These are phyloP conservation scores for Callospermophilus lateralis DNA, from an alignment of 2,113 vertebrate genomes.

Conservation along the genomic window DNA sequence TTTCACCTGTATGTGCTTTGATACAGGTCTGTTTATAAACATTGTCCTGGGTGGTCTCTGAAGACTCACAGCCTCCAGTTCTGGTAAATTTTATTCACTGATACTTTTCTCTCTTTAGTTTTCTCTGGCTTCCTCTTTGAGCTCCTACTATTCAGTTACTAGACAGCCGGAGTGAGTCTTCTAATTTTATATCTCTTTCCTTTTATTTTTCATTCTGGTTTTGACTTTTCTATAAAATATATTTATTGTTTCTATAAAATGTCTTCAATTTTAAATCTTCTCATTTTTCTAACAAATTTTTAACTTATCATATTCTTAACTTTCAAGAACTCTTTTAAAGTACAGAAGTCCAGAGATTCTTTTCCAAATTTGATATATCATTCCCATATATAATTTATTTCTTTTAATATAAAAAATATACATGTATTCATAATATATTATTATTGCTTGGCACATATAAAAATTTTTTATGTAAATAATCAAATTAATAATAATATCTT, in stretches of 20 bases:
- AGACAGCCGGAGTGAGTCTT: not conserved
- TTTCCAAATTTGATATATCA: not conserved
- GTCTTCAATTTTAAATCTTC: not conserved
- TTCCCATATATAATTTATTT: not conserved
- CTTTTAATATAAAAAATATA: not conserved
- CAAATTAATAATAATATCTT: not conserved
- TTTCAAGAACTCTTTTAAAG: not conserved
- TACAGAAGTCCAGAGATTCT: not conserved
- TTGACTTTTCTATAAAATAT: not conserved
- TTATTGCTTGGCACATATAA: not conserved
- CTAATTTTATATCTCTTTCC: not conserved
- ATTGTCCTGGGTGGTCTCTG: not conserved
- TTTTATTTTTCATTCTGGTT: not conserved
- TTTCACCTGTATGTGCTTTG: not conserved
- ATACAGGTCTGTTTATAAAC: not conserved
- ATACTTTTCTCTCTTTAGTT: slow-evolving; percentile 18
- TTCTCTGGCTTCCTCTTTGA: not conserved
- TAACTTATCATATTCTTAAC: not conserved
- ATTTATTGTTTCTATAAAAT: not conserved
- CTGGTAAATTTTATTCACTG: slow-evolving; percentile 12
- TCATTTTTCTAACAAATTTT: not conserved
- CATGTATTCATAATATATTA: not conserved
- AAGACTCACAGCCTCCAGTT: not conserved
- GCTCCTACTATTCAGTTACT: slow-evolving; percentile 21
- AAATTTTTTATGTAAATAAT: not conserved